Evolutionary conservation across 2,797 vertebrate genomes (phyloP).

Genomic region (Gymnoscopelus braueri): DNA sequence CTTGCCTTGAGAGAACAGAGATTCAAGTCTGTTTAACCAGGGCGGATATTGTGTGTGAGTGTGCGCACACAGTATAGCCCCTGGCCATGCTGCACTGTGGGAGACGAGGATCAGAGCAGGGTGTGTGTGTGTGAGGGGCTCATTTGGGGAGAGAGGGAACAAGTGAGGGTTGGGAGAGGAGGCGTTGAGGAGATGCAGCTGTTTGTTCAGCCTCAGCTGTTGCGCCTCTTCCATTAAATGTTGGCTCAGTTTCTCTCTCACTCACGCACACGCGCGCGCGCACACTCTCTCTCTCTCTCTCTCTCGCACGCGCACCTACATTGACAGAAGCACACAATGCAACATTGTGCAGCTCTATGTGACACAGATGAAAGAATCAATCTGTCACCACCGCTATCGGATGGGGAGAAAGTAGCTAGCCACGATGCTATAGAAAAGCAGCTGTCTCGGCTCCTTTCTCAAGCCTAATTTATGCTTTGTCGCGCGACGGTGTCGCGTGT

Average conservation of each 20-base stretch:
- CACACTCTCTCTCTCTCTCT: constrained; percentile 21
- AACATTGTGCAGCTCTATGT: constrained; percentile 66
- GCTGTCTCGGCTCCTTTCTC: constrained; percentile 4
- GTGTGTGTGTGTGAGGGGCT: constrained; percentile 55
- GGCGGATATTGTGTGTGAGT: constrained; percentile 22
- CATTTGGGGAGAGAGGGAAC: constrained; percentile 49
- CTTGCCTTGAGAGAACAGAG: constrained; percentile 54
- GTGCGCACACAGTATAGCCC: constrained; percentile 35
- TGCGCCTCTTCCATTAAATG: constrained; percentile 65
- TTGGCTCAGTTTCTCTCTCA: constrained; percentile 31
- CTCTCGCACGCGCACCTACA: constrained; percentile 12
- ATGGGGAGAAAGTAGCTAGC: constrained; percentile 46
- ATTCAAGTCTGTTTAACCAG: constrained; percentile 12
- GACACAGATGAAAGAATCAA: constrained; percentile 57
- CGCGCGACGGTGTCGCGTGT: too few relatives aligned
- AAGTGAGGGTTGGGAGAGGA: constrained; percentile 17
- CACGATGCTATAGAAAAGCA: constrained; percentile 35
- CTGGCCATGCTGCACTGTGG: constrained; percentile 46
- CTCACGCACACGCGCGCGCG: constrained; percentile 14
- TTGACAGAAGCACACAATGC: constrained; percentile 59
- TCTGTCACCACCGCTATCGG: constrained; percentile 61
- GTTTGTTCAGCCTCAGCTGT: constrained; percentile 82
- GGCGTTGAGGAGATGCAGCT: constrained; percentile 77
- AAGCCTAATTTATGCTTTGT: background rate
- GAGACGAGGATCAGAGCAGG: constrained; percentile 55